These are phyloP conservation scores for Eilema sororculum DNA, from an alignment of 2,888 invertebrate species.

Conservation along the genomic window DNA sequence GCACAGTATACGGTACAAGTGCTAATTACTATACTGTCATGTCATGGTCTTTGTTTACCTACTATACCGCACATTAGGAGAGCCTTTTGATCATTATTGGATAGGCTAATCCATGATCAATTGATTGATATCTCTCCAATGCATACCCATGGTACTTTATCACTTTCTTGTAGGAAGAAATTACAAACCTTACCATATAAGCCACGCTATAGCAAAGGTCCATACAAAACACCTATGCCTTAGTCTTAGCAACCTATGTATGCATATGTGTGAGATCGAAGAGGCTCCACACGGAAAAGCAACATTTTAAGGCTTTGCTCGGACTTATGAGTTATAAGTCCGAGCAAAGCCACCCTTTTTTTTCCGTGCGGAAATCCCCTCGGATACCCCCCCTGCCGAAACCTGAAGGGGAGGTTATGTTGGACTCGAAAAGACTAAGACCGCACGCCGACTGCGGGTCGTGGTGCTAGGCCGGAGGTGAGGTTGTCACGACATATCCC, in stretches of 20 bases:
- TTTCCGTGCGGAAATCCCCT: too few species aligned
- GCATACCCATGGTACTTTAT: neutral
- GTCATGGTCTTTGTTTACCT: neutral
- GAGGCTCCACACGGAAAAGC: neutral
- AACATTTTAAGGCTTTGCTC: neutral
- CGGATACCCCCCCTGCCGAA: too few species aligned
- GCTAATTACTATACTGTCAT: neutral
- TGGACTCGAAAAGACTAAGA: neutral
- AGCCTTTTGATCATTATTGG: neutral
- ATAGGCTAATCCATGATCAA: neutral
- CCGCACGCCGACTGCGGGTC: too few species aligned
- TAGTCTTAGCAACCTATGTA: neutral
- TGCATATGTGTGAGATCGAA: neutral
- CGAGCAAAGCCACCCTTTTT: too few species aligned
- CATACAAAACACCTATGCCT: neutral
- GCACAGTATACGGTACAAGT: too few species aligned
- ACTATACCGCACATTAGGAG: neutral
- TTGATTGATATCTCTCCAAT: neutral
- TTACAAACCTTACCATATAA: neutral
- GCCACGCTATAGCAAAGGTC: neutral
- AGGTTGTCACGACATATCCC: too few species aligned
- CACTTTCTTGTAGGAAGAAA: neutral
- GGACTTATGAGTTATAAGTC: too few species aligned
- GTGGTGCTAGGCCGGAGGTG: too few species aligned
- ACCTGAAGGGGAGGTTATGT: too few species aligned